Evolutionary conservation across 2,888 invertebrate species (phyloP).

Genomic region (Rhingia rostrata): DNA sequence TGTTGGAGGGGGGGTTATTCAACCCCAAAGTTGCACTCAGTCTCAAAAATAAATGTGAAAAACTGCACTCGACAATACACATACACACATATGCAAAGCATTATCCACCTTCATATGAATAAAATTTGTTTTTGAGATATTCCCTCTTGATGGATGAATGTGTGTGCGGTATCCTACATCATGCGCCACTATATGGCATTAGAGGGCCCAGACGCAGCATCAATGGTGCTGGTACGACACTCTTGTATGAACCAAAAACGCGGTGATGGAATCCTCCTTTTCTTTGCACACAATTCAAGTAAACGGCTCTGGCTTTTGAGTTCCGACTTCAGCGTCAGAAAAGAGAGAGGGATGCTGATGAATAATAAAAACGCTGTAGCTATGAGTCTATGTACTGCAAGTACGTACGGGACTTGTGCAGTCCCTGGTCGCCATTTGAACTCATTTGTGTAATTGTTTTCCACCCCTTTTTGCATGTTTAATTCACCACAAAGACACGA

Average conservation of each 20-base stretch:
- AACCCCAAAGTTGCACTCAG: slow-evolving; percentile 19
- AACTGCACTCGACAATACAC: slow-evolving; percentile 24
- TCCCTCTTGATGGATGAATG: slow-evolving; percentile 17
- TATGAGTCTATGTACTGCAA: background rate
- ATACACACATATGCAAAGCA: background rate
- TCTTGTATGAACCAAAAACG: slow-evolving; percentile 1
- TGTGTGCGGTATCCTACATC: background rate
- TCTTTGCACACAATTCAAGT: slow-evolving; percentile 23
- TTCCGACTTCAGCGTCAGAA: slow-evolving; percentile 21
- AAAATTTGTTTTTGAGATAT: slow-evolving; percentile 19
- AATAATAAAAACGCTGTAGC: slow-evolving; percentile 37
- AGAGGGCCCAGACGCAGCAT: slow-evolving; percentile 14
- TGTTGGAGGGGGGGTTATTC: slow-evolving; percentile 40
- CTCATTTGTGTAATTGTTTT: slow-evolving; percentile 71
- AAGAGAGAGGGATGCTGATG: slow-evolving; percentile 21
- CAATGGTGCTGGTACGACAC: slow-evolving; percentile 12
- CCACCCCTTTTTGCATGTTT: slow-evolving; percentile 49
- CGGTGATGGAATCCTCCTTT: background rate
- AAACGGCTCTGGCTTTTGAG: slow-evolving; percentile 12
- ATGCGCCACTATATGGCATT: background rate
- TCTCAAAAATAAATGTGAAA: slow-evolving; percentile 1
- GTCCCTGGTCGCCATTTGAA: slow-evolving; percentile 52
- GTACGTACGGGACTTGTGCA: background rate
- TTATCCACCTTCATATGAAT: slow-evolving; percentile 3
- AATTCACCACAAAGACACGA: slow-evolving; percentile 50